Base-by-base conservation (phyloP, 2,888 invertebrate species). In the Leptinotarsa juncta region DNA sequence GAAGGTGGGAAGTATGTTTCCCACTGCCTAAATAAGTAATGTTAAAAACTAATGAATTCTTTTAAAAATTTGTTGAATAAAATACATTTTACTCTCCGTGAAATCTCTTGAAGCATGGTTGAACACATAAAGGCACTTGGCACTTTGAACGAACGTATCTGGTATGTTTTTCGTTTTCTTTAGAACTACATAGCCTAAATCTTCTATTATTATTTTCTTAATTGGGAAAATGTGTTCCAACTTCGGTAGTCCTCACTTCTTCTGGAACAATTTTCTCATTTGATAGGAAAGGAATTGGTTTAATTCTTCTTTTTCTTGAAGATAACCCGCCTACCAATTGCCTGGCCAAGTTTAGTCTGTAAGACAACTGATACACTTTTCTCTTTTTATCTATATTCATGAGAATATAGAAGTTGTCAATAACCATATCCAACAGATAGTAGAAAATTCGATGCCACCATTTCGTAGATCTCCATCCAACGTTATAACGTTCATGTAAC, bases 371-470 rank as follows among this genome's bases (percentile, higher is more conserved):
- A 50, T 50, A 2, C 16, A 50, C 50, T 50, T 14, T 50, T 50
- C 50, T 16, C 50, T 16, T 50, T 50, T 50, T 1, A 15, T 50
- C 16, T 50, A 16, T 50, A 50, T 50, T 20, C 1, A 20, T 20
- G 20, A 20, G 1, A 20, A 20, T 20, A 20, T 20, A 20, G 20
- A 20, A 23, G 2, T 23, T 23, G 23, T 3, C 4, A 26, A 26
- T 26, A 26, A 62, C 60, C 67, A 72, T 65, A 51, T 73, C 73
- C 32, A 73, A 16, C 4, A 51, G 50, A 48, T n/a, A 73, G 18
- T 73, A 73, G 7, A 69, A n/a, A 49, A 72, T 60, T 20, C 67
- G 50, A 66, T 68, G 67, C 67, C 72, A 72, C 68, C 67, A 67
- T 67, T 72, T 72, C 18, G 26, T 48, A 16, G 16, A 50, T 18